Conservation (phyloP, 2,888 invertebrate species). For the Fissipunctia ypsillon region DNA sequence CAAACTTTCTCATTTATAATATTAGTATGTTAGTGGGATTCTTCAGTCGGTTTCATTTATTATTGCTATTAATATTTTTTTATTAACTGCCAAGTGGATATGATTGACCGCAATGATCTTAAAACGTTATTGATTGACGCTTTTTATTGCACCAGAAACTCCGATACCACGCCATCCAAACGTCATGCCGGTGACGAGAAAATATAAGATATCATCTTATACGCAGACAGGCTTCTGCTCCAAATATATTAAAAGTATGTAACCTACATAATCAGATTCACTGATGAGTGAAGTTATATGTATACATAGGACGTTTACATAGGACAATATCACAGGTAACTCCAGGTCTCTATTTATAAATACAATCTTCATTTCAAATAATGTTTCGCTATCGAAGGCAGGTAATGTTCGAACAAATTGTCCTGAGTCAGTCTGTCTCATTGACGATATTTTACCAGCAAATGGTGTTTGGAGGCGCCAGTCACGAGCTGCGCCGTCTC, state of each 20-base stretch:
- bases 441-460: constrained; percentile 77
- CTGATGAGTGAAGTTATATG: not conserved
- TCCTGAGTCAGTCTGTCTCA: constrained; percentile 66
- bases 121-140: not conserved
- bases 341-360: constrained; percentile 40
- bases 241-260: not conserved
- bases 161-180: not conserved
- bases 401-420: constrained; percentile 64
- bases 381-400: constrained; percentile 62
- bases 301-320: not conserved
- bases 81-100: not conserved
- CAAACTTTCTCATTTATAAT: too few species aligned
- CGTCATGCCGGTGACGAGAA: not conserved
- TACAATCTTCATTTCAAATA: constrained; percentile 52
- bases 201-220: not conserved
- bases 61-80: not conserved
- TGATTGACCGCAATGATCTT: constrained; percentile 4
- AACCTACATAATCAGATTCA: not conserved
- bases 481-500: constrained; percentile 81
- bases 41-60: too few species aligned
- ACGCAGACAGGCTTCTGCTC: not conserved
- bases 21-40: too few species aligned
- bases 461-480: constrained; percentile 85
- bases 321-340: not conserved
- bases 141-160: not conserved